These are phyloP conservation scores for Bathynomus jamesi DNA, from an alignment of 1,140 invertebrate species.

Conservation along the genomic window DNA sequence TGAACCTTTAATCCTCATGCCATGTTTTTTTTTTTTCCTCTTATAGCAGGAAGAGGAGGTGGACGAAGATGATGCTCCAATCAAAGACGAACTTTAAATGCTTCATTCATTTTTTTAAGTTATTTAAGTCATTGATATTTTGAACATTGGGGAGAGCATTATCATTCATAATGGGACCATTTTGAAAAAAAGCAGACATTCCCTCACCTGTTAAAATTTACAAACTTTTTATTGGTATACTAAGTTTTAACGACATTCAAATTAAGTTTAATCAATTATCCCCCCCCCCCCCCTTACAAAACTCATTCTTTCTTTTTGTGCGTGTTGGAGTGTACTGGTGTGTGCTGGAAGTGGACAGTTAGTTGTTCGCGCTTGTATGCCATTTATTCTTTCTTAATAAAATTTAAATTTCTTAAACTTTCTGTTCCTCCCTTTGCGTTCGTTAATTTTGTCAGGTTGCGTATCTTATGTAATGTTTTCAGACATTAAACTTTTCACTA, in stretches of 20 bases:
- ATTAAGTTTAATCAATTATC: too few species aligned
- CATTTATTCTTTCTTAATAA: background rate
- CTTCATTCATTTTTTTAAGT: background rate
- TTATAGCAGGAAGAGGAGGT: slow-evolving; percentile 38
- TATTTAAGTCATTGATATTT: background rate
- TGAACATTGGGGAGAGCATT: background rate
- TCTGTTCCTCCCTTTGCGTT: too few species aligned
- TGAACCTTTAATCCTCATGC: background rate
- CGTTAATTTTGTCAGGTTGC: too few species aligned
- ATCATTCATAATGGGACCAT: background rate
- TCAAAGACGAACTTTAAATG: slow-evolving; percentile 35
- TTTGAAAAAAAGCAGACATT: background rate
- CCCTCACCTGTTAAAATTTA: background rate
- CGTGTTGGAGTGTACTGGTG: background rate
- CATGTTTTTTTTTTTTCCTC: background rate
- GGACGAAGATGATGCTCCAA: slow-evolving; percentile 38
- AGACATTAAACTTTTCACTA: too few species aligned
- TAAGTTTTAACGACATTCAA: too few species aligned
- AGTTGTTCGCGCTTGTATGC: background rate
- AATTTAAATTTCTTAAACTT: background rate
- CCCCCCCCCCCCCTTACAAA: background rate
- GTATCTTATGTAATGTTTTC: too few species aligned
- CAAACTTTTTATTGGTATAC: too few species aligned
- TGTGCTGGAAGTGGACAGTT: background rate
- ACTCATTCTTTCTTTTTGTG: background rate